phyloP scores from a whole-genome alignment of 2,797 vertebrate species.

The Sardinella longiceps region DNA sequence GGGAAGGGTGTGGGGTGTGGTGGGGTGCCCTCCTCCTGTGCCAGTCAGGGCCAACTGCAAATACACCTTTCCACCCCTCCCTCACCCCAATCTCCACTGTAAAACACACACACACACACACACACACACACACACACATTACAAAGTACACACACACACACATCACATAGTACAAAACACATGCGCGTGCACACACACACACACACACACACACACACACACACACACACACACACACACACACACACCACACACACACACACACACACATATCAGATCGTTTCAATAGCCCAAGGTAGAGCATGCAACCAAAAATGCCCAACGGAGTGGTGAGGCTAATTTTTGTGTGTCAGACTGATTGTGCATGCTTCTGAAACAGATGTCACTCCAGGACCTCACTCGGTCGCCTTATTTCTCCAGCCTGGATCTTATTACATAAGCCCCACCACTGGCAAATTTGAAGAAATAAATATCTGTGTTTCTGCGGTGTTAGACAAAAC shows the following conservation, averaged over 20 bases:
- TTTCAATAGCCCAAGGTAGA: neutral
- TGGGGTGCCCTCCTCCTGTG: neutral
- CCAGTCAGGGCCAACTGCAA: neutral
- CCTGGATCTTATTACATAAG: neutral
- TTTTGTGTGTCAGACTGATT: neutral
- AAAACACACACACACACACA: neutral
- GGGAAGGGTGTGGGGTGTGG: too few relatives aligned
- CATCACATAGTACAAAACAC: too few relatives aligned
- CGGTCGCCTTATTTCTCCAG: neutral
- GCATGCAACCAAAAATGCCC: neutral
- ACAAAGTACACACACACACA: too few relatives aligned
- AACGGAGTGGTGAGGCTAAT: neutral
- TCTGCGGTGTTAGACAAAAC: neutral
- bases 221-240: too few relatives aligned
- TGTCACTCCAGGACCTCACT: constrained; percentile 3
- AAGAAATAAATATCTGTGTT: constrained; percentile 14
- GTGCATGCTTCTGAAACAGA: constrained; percentile 20
- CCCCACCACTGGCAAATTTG: neutral
- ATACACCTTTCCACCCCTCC: neutral
- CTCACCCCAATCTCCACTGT: neutral
- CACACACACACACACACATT: too few relatives aligned
- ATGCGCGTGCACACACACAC: too few relatives aligned
- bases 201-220: too few relatives aligned
- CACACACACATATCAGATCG: neutral
- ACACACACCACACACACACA: too few relatives aligned